These are phyloP conservation scores for Eufriesea mexicana DNA, from an alignment of 1,140 invertebrate genomes.

Conservation along the genomic window DNA sequence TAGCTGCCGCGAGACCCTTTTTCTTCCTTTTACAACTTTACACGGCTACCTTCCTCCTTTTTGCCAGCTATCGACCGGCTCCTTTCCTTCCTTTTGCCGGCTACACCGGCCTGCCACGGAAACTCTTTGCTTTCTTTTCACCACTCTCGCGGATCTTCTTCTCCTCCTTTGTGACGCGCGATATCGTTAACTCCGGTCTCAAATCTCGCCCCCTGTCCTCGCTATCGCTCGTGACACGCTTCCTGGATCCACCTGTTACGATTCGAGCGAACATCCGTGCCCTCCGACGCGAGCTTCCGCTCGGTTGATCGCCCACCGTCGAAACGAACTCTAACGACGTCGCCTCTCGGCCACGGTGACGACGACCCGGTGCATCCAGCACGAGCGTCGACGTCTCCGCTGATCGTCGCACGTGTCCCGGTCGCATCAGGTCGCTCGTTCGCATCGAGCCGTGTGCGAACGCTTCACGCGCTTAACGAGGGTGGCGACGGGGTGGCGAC, in stretches of 20 bases:
- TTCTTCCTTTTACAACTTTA: background rate
- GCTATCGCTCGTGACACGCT: no score
- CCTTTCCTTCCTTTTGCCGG: background rate
- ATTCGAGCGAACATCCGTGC: background rate
- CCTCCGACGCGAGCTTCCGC: background rate
- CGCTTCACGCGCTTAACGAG: constrained; percentile 55
- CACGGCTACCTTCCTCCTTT: background rate
- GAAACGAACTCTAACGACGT: no score
- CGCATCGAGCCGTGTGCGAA: constrained; percentile 22
- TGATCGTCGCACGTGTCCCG: background rate
- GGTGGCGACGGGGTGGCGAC: constrained; percentile 13
- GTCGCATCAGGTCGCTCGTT: background rate
- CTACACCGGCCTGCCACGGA: no score
- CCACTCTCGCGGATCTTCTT: background rate
- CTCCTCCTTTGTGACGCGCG: background rate
- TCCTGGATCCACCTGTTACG: background rate
- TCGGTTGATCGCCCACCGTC: background rate
- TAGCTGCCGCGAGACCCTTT: background rate
- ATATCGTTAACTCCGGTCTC: background rate
- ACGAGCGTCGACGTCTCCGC: constrained; percentile 30
- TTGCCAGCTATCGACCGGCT: background rate
- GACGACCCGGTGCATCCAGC: no score
- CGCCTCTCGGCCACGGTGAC: no score
- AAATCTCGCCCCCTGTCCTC: no score
- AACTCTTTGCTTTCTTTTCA: background rate